Base-by-base conservation (phyloP, 2,797 vertebrate genomes). In the Sebastes nivosus region DNA sequence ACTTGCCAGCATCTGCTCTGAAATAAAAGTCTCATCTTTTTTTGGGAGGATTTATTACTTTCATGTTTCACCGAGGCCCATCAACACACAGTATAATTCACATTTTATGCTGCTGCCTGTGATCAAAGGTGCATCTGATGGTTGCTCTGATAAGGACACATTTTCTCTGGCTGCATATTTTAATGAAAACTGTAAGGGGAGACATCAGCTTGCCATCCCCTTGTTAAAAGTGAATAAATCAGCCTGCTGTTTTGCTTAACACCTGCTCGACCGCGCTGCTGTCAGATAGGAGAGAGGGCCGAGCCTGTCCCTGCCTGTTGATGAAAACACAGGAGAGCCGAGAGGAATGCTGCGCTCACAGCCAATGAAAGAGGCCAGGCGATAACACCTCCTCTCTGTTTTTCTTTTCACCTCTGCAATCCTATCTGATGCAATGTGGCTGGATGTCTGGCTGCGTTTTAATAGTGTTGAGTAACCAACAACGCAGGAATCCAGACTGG, bases 221-320 rank as follows among this genome's bases (percentile, higher is more conserved):
- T 16, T 80, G 29, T 72, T 74, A 75, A 73, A 74, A 81, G 22
- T 20, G 73, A 85, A 80, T 77, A 82, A 54, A 82, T 74, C 64
- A 65, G 64, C 11, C 32, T 29, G 63, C 72, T 71, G 74, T 82
- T 85, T 79, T 38, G 42, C 58, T 10, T 30, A 82, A 72, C 75
- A 87, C 72, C 75, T 84, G 86, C 55, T 68, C 10, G 14, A 22
- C 68, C 14, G 64, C 57, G 59, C 63, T 77, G 60, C 66, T 77
- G 82, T 87, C 75, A 82, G 67, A 38, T 42, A 52, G 73, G 8
- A 75, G 8, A 75, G 32, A 75, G 20, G 36, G 36, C 6, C 4
- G 30, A 73, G 75, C 86, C 65, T 91, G 93, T 89, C 36, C 34
- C 68, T 76, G 86, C 90, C 83, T 92, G 93, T 67, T n/a, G 65